Evolutionary conservation across 2,888 invertebrate genomes (phyloP), one percentile per base, ranked within the genome.

Genomic region (Drosophila longiperda): DNA sequence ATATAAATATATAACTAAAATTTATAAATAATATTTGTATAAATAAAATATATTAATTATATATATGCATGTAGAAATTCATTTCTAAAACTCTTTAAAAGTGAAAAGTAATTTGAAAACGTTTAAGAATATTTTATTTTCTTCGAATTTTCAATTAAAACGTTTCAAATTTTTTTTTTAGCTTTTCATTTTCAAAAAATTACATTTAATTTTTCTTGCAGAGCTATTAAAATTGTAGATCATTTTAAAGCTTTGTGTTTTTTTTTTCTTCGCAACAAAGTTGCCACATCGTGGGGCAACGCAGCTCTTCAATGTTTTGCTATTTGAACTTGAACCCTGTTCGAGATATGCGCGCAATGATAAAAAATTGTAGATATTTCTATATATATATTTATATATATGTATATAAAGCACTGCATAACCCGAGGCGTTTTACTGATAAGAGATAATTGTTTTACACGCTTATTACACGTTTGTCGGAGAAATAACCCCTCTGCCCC

Each of bases 271-370:
- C 15, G 20, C 20, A 23, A 23, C 15, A 23, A 45, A 20, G 54
- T 33, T 54, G 7, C 11, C 36, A 26, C 54, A n/a, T 23, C 7
- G 45, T 45, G 45, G 15, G 20, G 45, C 20, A 45, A 45, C 15
- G 15, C 4, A 15, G 15, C 15, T 45, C 20, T 45, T 23, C 15
- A 45, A 15, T 45, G 45, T 12, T 20, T 12, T 20, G 20, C 45
- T 45, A 23, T 45, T 59, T 88, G 84, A 84, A 86, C 84, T 84
- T 88, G 86, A 88, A 88, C 75, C 75, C 63, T 23, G 11, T 7
- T 20, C 15, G 2, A 23, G 42, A 57, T 63, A 55, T 52, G 36
- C 32, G 8, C 4, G 5, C 23, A n/a, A 52, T 42, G 75, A 74
- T 69, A 57, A 71, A 68, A n/a, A 29, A 38, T 23, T 15, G 20